Evolutionary conservation across 2,113 vertebrate species (phyloP).

Genomic region (Trichomycterus rosablanca): DNA sequence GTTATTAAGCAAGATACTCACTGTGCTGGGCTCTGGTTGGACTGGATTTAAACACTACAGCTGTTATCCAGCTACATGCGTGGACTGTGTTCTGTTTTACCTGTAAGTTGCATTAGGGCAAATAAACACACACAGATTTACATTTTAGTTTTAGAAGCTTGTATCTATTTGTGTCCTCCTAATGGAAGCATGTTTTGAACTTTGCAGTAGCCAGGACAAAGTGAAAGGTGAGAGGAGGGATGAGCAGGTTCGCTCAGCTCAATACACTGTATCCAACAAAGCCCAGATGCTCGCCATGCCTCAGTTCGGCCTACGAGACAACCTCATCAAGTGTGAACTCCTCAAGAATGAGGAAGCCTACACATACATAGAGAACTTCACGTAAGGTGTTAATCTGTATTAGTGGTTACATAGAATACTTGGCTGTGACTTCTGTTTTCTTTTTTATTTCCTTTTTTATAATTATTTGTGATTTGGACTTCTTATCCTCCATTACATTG

Average conservation of each 20-base stretch:
- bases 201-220: conserved; percentile 48
- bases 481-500: too few relatives aligned
- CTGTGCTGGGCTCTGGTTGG: too few relatives aligned
- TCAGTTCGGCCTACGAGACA: conserved; percentile 83
- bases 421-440: too few relatives aligned
- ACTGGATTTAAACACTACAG: too few relatives aligned
- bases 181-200: not conserved
- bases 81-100: too few relatives aligned
- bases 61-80: too few relatives aligned
- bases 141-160: not conserved
- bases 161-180: not conserved
- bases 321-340: conserved; percentile 81
- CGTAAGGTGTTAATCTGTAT: conserved; percentile 55
- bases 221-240: conserved; percentile 66
- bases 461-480: too few relatives aligned
- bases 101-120: too few relatives aligned
- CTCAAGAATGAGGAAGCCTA: conserved; percentile 81
- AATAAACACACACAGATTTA: too few relatives aligned
- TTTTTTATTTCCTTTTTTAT: too few relatives aligned
- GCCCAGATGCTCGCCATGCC: conserved; percentile 77
- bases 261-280: conserved; percentile 70
- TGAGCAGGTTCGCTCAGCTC: conserved; percentile 74
- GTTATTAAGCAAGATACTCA: too few relatives aligned
- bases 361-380: conserved; percentile 80
- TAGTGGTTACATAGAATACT: too few relatives aligned